Conservation (phyloP, 2,113 vertebrate species). For the Aramus guarauna region DNA sequence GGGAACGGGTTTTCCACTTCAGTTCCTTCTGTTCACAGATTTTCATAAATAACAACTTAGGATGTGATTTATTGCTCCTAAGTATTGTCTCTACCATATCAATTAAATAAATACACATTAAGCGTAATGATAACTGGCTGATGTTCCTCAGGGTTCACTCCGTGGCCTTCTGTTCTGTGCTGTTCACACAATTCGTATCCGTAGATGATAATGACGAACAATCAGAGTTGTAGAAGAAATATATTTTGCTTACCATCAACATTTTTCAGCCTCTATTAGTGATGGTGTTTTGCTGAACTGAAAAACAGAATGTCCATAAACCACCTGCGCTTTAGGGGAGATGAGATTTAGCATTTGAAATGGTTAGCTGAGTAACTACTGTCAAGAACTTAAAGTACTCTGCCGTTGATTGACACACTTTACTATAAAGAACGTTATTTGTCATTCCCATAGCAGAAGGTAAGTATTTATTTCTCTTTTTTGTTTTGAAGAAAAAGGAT, state of each 20-base stretch:
- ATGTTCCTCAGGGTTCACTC: not conserved
- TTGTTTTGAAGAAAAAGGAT: not conserved
- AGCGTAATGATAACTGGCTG: not conserved
- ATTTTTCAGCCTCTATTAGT: not conserved
- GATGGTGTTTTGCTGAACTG: not conserved
- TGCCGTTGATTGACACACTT: not conserved
- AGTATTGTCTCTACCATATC: not conserved
- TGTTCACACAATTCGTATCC: not conserved
- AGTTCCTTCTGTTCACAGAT: not conserved
- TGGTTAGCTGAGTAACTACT: not conserved
- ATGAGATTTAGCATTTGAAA: not conserved
- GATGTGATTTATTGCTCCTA: not conserved
- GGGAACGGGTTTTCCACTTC: not conserved
- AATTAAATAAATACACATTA: constrained; percentile 23
- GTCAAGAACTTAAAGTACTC: not conserved
- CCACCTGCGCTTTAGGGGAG: not conserved
- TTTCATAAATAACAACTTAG: not conserved
- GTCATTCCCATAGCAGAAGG: not conserved
- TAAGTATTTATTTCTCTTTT: not conserved
- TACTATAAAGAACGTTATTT: not conserved
- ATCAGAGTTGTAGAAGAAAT: not conserved
- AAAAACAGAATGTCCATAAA: not conserved
- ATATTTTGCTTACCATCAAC: not conserved
- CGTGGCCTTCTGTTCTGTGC: not conserved
- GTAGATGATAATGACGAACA: not conserved